Percentiles rank a stretch among this genome's conserved stretches.
phyloP scores from a whole-genome alignment of 2,797 vertebrate species.

The Hypotaenidia philippensis region DNA sequence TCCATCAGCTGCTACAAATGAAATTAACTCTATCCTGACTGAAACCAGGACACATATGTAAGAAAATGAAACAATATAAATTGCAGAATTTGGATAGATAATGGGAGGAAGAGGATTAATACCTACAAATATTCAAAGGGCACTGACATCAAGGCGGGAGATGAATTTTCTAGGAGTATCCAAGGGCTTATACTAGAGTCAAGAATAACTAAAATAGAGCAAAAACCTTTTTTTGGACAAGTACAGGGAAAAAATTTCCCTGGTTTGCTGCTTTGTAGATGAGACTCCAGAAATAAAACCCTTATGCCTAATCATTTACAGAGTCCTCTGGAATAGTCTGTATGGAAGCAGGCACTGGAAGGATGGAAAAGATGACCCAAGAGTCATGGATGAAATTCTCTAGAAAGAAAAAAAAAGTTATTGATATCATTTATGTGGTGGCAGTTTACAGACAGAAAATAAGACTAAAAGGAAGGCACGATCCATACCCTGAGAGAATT shows the following conservation, averaged over 20 bases:
- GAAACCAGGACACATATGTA: too few species aligned
- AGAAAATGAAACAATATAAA: background rate
- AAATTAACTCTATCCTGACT: too few species aligned
- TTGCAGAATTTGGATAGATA: background rate
- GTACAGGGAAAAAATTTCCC: background rate
- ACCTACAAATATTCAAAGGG: background rate
- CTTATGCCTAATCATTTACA: background rate
- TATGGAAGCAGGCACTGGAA: background rate
- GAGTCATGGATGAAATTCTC: background rate
- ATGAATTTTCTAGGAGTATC: background rate
- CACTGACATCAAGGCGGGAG: background rate
- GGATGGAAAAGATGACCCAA: constrained; percentile 33
- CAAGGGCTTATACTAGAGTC: background rate
- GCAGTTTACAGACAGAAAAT: background rate
- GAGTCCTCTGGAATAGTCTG: background rate
- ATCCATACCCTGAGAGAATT: background rate
- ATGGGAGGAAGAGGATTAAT: background rate
- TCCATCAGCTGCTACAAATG: too few species aligned
- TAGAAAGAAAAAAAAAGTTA: background rate
- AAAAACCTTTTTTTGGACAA: background rate
- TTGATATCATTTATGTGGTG: background rate
- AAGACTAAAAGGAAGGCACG: background rate
- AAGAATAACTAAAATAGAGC: background rate
- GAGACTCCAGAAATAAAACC: background rate
- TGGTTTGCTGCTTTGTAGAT: background rate